Conservation (phyloP, 2,113 vertebrate species). For the Python bivittatus region DNA sequence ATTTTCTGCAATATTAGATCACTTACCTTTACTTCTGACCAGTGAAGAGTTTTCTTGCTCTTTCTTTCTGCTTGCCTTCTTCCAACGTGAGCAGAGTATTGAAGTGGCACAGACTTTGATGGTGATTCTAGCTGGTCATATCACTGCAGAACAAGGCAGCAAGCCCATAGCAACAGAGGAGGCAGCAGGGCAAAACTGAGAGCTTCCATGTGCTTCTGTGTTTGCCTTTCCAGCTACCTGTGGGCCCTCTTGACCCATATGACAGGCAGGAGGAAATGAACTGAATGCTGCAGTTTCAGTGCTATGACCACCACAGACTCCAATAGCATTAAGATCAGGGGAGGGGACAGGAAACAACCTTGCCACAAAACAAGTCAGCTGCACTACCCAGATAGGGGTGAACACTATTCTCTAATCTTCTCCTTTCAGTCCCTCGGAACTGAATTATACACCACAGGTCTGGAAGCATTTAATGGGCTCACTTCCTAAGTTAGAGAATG, state of each 20-base stretch:
- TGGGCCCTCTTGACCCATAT: background rate
- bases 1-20: too few relatives aligned
- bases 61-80: too few relatives aligned
- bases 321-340: background rate
- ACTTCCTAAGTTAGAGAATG: background rate
- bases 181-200: too few relatives aligned
- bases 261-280: background rate
- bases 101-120: too few relatives aligned
- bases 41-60: too few relatives aligned
- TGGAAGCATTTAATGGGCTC: background rate
- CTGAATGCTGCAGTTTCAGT: background rate
- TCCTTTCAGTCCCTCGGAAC: background rate
- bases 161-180: too few relatives aligned
- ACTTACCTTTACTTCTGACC: too few relatives aligned
- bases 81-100: too few relatives aligned
- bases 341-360: background rate
- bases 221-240: background rate
- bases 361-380: background rate
- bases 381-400: background rate
- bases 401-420: background rate
- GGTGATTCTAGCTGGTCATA: too few relatives aligned
- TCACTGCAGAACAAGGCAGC: too few relatives aligned
- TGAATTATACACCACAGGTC: background rate
- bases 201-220: background rate
- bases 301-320: background rate